Evolutionary conservation across 2,113 vertebrate genomes (phyloP), one percentile per base, ranked within the genome.

Genomic region (Mormoops blainvillei): DNA sequence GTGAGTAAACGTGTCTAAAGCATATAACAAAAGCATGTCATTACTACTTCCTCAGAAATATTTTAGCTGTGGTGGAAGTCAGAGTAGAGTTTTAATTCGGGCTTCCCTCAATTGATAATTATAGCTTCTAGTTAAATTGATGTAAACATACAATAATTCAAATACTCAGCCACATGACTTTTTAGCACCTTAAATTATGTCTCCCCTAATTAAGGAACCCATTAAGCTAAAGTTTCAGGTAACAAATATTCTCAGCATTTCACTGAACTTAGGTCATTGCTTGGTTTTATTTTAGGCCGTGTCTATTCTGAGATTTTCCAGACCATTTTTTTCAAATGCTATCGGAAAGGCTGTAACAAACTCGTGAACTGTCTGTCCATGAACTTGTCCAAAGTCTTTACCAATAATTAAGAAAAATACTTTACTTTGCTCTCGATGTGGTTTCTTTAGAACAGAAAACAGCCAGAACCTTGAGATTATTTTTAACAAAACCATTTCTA

Each of bases 61-160:
- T 96, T 97, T 97, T 96, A 87, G 8, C 26, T 94, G 76, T 84
- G 48, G 19, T 58, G 19, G 1, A 78, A 90, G 28, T 63, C n/a
- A 52, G 20, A 48, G 70, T 89, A 96, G 58, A 77, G 36, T 93
- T 97, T 98, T 97, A 97, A 58, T 95, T 98, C 14, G 9, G 41
- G 81, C 71, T 96, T 96, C 45, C 26, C 52, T 45, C 93, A 92
- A 58, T 91, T 97, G 97, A 93, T 88, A 95, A 97, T 94, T 94
- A 93, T 5, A n/a, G 63, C 58, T 97, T 82, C 94, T 93, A 95
- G 28, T 80, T 89, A 84, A 96, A 94, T 71, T 81, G 70, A 63
- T 96, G 68, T 95, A 96, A 97, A 97, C 65, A 90, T 54, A 92
- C 28, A 88, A 89, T 89, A 94, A 98, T 88, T 97, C 76, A 95